These are phyloP conservation scores for Colinus virginianus DNA, from an alignment of 2,113 vertebrate species.

Conservation along the genomic window DNA sequence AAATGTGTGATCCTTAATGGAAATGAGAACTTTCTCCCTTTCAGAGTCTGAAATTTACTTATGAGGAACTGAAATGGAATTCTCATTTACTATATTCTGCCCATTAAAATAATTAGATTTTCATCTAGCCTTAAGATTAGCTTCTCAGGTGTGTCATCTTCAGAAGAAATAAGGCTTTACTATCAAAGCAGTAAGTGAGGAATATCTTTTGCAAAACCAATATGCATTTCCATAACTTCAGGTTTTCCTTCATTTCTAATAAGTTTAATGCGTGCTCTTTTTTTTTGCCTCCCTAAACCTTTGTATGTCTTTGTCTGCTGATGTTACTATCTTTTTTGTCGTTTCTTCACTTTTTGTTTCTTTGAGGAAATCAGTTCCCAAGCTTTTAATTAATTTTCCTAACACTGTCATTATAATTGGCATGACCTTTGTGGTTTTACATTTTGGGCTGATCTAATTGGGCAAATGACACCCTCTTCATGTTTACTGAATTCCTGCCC, in stretches of 20 bases:
- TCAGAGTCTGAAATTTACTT: neutral
- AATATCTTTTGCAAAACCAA: neutral
- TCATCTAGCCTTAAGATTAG: constrained; percentile 12
- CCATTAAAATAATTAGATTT: constrained; percentile 11
- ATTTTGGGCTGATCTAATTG: constrained; percentile 22
- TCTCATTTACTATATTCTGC: neutral
- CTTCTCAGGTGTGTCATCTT: neutral
- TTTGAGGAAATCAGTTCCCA: constrained; percentile 22
- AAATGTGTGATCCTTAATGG: neutral
- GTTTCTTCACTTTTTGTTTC: neutral
- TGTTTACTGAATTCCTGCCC: constrained; percentile 51
- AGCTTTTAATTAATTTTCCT: constrained; percentile 26
- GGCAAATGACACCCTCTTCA: neutral
- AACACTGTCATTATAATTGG: neutral
- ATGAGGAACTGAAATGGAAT: neutral
- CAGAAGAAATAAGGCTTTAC: constrained; percentile 9
- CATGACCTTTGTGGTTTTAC: constrained; percentile 33
- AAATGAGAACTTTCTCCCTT: neutral
- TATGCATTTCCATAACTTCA: neutral
- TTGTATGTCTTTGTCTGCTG: neutral
- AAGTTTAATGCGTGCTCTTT: neutral
- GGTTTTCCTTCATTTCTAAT: neutral
- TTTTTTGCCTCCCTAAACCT: neutral
- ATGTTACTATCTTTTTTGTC: neutral
- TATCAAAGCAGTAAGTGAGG: constrained; percentile 23